These are phyloP conservation scores for Chrysoperla carnea DNA, from an alignment of 1,140 invertebrate genomes.

Conservation along the genomic window DNA sequence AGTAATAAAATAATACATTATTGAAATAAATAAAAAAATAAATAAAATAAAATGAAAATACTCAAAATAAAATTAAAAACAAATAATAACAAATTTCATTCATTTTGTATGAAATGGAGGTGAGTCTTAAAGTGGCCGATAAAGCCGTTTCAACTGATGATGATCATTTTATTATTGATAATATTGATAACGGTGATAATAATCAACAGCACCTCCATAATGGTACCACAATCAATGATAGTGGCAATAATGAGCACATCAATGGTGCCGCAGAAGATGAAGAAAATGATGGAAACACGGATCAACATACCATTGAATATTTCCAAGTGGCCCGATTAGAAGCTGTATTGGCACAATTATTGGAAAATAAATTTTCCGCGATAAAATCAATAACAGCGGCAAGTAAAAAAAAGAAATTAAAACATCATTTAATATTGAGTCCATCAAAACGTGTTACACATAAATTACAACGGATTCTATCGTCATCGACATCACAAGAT, in stretches of 20 bases:
- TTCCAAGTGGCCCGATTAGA: constrained; percentile 24
- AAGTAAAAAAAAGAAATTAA: not conserved
- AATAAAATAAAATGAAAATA: no score
- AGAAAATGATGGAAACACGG: no score
- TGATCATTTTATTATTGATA: constrained; percentile 1
- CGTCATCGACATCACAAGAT: not conserved
- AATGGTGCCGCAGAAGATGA: no score
- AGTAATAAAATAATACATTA: no score
- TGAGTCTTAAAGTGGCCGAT: constrained; percentile 21
- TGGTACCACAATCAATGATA: no score
- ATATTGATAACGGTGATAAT: no score
- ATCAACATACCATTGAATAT: not conserved
- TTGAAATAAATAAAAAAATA: no score
- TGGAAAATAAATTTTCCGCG: constrained; percentile 21
- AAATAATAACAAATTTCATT: no score
- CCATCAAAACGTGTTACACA: not conserved
- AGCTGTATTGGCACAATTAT: constrained; percentile 23
- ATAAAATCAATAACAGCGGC: not conserved
- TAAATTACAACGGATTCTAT: not conserved
- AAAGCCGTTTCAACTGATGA: constrained; percentile 31
- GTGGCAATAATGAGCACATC: no score
- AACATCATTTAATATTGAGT: no score
- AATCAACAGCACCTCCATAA: no score
- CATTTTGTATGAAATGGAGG: not conserved
- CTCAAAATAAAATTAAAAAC: no score